Evolutionary conservation across 2,113 vertebrate genomes (phyloP).

Genomic region (Sarotherodon lohbergeri): DNA sequence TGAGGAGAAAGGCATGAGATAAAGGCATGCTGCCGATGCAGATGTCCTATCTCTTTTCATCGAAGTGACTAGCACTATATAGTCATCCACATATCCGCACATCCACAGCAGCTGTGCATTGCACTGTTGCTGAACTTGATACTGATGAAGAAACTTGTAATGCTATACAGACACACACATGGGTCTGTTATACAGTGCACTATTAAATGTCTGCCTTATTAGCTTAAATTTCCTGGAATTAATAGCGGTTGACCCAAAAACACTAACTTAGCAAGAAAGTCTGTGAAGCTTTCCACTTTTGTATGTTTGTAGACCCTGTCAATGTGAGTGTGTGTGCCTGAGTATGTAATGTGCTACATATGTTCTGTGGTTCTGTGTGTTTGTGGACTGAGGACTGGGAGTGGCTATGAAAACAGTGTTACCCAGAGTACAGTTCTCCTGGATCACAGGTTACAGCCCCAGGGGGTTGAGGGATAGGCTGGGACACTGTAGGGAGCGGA

Average conservation of each 20-base stretch:
- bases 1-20: neutral
- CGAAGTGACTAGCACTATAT: neutral
- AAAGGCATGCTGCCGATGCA: neutral
- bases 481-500: slow-evolving; percentile 30
- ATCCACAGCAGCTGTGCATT: neutral
- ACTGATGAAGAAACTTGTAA: neutral
- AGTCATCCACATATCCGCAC: neutral
- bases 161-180: neutral
- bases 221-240: neutral
- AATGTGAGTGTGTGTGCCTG: neutral
- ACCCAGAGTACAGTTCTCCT: slow-evolving; percentile 48
- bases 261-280: neutral
- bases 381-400: slow-evolving; percentile 61
- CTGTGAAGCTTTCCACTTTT: neutral
- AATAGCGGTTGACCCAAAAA: neutral
- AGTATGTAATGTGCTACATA: slow-evolving; percentile 49
- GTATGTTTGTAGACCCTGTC: neutral
- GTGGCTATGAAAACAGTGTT: slow-evolving; percentile 65
- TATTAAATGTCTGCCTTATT: neutral
- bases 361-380: slow-evolving; percentile 57
- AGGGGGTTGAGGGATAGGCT: slow-evolving; percentile 45
- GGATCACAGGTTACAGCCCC: slow-evolving; percentile 54
- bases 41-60: neutral
- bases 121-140: neutral
- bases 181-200: neutral